These are phyloP conservation scores for Ischnus inquisitorius DNA, from an alignment of 2,888 invertebrate species.

Conservation along the genomic window DNA sequence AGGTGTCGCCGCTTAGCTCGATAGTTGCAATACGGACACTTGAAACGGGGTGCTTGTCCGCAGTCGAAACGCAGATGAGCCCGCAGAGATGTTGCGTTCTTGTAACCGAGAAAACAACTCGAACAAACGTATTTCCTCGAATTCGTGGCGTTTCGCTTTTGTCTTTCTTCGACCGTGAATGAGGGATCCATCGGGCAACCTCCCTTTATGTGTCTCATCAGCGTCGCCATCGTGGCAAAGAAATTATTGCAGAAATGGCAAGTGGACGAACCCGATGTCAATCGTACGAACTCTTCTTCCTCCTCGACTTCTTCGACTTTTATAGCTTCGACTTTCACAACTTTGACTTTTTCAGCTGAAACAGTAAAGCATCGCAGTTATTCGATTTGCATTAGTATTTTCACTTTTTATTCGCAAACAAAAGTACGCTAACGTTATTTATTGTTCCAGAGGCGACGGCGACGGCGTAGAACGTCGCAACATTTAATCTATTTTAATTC, in stretches of 20 bases:
- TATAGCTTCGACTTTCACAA: no score
- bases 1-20: conserved; percentile 77
- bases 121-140: background rate
- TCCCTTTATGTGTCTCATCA: no score
- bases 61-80: conserved; percentile 75
- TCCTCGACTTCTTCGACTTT: no score
- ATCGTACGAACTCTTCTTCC: no score
- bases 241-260: conserved; percentile 3
- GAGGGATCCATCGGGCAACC: background rate
- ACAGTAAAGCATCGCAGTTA: no score
- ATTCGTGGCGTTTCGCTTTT: background rate
- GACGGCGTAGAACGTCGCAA: no score
- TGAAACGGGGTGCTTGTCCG: conserved; percentile 72
- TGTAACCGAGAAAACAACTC: conserved; percentile 57
- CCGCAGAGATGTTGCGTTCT: conserved; percentile 63
- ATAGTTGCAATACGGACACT: conserved; percentile 69
- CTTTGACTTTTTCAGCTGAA: background rate
- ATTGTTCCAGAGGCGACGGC: no score
- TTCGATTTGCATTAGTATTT: no score
- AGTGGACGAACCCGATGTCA: conserved; percentile 16
- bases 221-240: background rate
- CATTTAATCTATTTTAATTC: no score
- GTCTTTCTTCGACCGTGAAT: no score
- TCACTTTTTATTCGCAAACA: no score
- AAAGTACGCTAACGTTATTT: no score